phyloP scores from a whole-genome alignment of 2,797 vertebrate genomes.

The Acrossocheilus fasciatus region DNA sequence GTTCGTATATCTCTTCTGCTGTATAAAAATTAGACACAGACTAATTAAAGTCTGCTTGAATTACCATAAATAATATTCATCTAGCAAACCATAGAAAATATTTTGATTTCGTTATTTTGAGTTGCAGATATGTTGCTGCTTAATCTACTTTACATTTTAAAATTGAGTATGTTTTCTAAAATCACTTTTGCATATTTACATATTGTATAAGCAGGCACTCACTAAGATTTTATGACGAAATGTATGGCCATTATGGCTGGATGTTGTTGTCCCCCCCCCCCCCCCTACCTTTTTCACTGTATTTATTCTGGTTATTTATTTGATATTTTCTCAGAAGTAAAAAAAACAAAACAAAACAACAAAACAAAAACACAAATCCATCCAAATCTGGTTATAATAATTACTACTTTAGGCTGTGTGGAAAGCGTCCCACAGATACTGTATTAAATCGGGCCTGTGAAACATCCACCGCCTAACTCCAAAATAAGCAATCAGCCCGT shows the following conservation, averaged over 20 bases:
- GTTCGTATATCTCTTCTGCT: not conserved
- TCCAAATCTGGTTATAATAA: constrained; percentile 22
- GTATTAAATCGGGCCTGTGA: constrained; percentile 25
- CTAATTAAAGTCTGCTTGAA: not conserved
- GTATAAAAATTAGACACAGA: not conserved
- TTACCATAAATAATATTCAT: not conserved
- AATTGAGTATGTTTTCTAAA: not conserved
- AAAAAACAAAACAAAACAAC: not conserved
- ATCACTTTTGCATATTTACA: not conserved
- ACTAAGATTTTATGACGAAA: not conserved
- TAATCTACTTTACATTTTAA: not conserved
- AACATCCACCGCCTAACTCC: constrained; percentile 47
- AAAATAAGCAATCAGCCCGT: constrained; percentile 58
- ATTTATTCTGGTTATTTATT: not conserved
- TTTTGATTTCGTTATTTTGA: not conserved
- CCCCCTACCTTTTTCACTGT: not conserved
- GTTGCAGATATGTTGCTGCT: not conserved
- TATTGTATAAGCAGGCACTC: not conserved
- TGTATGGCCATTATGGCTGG: not conserved
- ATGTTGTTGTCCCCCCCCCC: not conserved
- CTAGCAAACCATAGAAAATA: not conserved
- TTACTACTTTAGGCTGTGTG: constrained; percentile 41
- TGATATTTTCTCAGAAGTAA: not conserved
- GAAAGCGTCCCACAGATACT: constrained; percentile 30
- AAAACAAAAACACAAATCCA: not conserved